These are phyloP conservation scores for Umimayanthus chanpuru DNA, from an alignment of 92 coral and sea anemone species.

Conservation along the genomic window DNA sequence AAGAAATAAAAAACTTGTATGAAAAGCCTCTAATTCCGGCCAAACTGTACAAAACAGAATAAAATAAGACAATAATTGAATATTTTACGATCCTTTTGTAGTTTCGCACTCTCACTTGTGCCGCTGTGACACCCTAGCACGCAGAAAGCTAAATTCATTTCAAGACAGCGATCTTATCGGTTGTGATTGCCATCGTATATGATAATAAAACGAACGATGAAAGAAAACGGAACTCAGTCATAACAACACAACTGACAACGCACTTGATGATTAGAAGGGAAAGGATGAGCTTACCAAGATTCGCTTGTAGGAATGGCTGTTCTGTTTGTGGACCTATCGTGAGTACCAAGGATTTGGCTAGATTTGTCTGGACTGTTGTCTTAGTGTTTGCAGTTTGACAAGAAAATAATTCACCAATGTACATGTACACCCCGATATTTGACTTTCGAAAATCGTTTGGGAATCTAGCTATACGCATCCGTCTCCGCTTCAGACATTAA, in stretches of 20 bases:
- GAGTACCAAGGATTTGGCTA: background rate
- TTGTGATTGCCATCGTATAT: background rate
- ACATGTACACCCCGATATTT: background rate
- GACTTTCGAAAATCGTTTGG: background rate
- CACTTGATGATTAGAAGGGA: background rate
- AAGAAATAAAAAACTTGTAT: too few relatives aligned
- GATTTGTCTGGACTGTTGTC: background rate
- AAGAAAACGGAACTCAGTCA: background rate
- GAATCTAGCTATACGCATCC: background rate
- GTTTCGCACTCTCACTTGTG: slow-evolving; percentile 5
- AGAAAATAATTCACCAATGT: background rate
- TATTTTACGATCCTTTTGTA: background rate
- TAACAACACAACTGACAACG: background rate
- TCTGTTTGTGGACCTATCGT: background rate
- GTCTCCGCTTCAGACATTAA: background rate
- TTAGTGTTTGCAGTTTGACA: background rate
- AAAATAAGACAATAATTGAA: background rate
- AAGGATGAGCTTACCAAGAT: slow-evolving; percentile 1
- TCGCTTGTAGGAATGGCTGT: slow-evolving; percentile 7
- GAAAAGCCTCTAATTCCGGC: too few relatives aligned
- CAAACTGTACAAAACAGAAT: too few relatives aligned
- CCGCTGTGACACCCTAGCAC: slow-evolving; percentile 17
- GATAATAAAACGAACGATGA: background rate
- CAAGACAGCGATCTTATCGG: background rate
- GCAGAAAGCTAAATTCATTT: background rate